phyloP scores from a whole-genome alignment of 2,888 invertebrate genomes.

The Pseudococcus longispinus region DNA sequence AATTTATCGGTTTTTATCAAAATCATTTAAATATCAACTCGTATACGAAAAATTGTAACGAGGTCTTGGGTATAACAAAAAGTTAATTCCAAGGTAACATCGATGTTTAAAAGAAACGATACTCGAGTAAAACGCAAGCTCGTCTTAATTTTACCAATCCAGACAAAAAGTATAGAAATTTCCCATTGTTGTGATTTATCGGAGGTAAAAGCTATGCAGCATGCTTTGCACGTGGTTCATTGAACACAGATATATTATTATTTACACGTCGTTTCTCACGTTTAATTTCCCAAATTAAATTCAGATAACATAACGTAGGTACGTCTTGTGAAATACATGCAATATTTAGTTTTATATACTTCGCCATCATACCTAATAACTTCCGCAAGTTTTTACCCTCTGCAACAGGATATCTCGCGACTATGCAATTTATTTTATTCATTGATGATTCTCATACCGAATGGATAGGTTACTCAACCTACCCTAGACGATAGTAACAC shows the following conservation, averaged over 20 bases:
- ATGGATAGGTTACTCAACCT: not conserved
- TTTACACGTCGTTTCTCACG: not conserved
- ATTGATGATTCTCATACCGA: not conserved
- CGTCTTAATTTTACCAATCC: not conserved
- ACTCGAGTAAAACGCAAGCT: not conserved
- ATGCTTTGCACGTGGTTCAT: not conserved
- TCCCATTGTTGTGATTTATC: not conserved
- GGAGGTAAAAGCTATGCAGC: not conserved
- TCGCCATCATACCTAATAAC: not conserved
- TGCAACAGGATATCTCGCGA: not conserved
- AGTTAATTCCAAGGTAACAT: not conserved
- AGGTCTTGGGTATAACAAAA: not conserved
- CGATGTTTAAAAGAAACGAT: not conserved
- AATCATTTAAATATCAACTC: not conserved
- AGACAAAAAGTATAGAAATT: not conserved
- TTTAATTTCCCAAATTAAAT: not conserved
- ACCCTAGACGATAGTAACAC: not conserved
- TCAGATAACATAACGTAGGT: not conserved
- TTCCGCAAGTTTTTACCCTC: not conserved
- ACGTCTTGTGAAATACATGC: not conserved
- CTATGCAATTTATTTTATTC: not conserved
- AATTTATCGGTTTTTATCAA: constrained; percentile 14
- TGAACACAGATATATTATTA: not conserved
- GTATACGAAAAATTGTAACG: constrained; percentile 18
- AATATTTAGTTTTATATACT: not conserved